A percentile compares a stretch with the other conserved stretches of the same genome.
Conservation (phyloP, 2,797 vertebrate species). For the Cheirogaleus major region DNA sequence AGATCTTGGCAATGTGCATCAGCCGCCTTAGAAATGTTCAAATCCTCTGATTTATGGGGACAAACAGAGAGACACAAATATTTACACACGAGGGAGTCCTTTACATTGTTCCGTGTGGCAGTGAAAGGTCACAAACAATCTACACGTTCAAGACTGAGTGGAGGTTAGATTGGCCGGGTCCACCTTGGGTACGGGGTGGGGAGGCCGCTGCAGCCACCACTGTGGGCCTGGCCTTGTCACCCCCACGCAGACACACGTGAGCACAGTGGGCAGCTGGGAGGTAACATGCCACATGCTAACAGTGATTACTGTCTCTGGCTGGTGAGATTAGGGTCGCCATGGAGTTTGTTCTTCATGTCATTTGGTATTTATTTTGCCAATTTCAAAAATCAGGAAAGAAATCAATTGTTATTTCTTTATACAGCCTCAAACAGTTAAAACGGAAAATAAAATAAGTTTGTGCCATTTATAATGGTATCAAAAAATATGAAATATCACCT, state of each 20-base stretch:
- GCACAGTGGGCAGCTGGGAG: neutral
- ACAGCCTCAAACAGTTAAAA: neutral
- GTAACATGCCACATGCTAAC: rapidly evolving
- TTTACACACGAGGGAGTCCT: neutral
- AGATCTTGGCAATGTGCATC: rapidly evolving
- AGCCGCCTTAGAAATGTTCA: neutral
- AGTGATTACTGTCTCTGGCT: neutral
- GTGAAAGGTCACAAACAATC: neutral
- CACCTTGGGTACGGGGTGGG: rapidly evolving
- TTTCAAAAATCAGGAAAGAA: neutral
- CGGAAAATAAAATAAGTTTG: neutral
- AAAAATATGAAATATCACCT: neutral
- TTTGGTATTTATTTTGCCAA: neutral
- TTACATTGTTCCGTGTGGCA: too few species aligned
- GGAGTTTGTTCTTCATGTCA: neutral
- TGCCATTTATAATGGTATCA: neutral
- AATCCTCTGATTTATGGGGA: neutral
- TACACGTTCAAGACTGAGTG: neutral
- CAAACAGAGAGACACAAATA: neutral
- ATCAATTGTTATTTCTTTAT: neutral
- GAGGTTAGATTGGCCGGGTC: too few species aligned
- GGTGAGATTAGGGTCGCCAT: neutral
- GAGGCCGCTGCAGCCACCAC: neutral
- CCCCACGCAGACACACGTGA: rapidly evolving
- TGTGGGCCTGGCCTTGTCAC: too few species aligned